Evolutionary conservation across 2,113 vertebrate genomes (phyloP).

Genomic region (Zootoca vivipara): DNA sequence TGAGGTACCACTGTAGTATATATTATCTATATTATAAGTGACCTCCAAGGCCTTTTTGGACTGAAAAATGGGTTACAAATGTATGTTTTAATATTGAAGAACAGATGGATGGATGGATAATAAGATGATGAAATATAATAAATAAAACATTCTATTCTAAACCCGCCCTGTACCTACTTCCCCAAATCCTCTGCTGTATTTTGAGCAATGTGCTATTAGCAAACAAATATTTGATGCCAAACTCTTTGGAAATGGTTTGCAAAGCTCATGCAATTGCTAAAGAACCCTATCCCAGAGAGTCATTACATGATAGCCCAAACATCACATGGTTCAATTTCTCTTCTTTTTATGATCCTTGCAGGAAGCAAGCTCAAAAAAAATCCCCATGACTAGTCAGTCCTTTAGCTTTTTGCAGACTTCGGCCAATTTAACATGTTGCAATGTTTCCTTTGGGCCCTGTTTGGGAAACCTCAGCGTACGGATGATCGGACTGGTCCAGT

Average conservation of each 20-base stretch:
- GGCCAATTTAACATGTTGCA: neutral
- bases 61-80: neutral
- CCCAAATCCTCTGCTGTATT: neutral
- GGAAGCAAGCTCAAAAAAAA: neutral
- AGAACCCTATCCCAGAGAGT: neutral
- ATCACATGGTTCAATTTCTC: neutral
- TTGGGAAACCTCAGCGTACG: neutral
- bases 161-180: neutral
- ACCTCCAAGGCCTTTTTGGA: neutral
- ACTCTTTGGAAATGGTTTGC: neutral
- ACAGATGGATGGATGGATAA: neutral
- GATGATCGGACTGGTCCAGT: slow-evolving; percentile 30
- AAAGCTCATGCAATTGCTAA: slow-evolving; percentile 2
- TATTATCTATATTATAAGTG: neutral
- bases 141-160: neutral
- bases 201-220: neutral
- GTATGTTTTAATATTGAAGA: neutral
- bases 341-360: neutral
- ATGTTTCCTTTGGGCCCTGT: neutral
- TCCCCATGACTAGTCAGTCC: neutral
- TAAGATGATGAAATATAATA: neutral
- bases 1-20: neutral
- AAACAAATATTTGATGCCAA: neutral
- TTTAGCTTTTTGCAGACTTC: slow-evolving; percentile 22
- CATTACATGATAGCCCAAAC: slow-evolving; percentile 10